Percentiles rank a stretch among this genome's conserved stretches.
These are phyloP conservation scores for Lutraria rhynchaena DNA, from an alignment of 1,140 invertebrate genomes.

Conservation along the genomic window DNA sequence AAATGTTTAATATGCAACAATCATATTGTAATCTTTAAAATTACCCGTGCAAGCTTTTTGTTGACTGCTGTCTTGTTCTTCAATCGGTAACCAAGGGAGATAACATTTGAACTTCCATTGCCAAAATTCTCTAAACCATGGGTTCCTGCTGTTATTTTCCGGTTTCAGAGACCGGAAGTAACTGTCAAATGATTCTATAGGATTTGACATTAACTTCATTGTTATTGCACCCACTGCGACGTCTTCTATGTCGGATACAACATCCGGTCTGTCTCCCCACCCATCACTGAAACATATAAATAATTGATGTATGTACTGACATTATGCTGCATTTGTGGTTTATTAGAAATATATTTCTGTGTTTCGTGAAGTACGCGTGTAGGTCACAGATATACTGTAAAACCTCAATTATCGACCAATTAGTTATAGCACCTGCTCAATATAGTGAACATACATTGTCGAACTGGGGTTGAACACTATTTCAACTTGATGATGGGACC, in stretches of 20 bases:
- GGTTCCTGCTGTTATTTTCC: conserved; percentile 86
- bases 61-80: conserved; percentile 46
- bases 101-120: conserved; percentile 87
- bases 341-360: too few relatives aligned
- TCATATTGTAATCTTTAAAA: too few relatives aligned
- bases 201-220: conserved; percentile 89
- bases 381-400: too few relatives aligned
- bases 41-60: conserved; percentile 75
- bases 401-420: too few relatives aligned
- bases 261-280: conserved; percentile 90
- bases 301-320: too few relatives aligned
- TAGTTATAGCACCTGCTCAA: too few relatives aligned
- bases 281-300: conserved; percentile 86
- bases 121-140: conserved; percentile 91
- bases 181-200: conserved; percentile 86
- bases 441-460: too few relatives aligned
- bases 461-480: too few relatives aligned
- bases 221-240: conserved; percentile 89
- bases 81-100: conserved; percentile 70
- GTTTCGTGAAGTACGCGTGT: too few relatives aligned
- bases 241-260: conserved; percentile 87
- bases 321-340: too few relatives aligned
- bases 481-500: too few relatives aligned
- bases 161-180: conserved; percentile 88
- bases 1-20: too few relatives aligned